phyloP scores from a whole-genome alignment of 2,888 invertebrate species.

The Conus canariensis region DNA sequence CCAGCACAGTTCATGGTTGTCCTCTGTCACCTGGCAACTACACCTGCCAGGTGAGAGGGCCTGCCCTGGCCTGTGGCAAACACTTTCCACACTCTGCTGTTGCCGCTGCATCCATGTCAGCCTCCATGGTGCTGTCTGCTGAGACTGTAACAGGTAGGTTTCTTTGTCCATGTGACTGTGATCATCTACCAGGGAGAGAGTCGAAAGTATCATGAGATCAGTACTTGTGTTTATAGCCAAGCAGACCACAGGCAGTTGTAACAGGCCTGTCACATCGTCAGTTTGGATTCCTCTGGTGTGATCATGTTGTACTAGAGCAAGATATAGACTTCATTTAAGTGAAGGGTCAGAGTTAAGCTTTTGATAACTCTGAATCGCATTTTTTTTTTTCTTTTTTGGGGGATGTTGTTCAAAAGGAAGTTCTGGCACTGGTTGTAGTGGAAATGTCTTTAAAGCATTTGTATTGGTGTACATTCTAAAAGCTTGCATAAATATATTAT shows the following conservation, averaged over 20 bases:
- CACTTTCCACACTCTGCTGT: neutral
- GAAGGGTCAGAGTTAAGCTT: no score
- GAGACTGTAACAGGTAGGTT: neutral
- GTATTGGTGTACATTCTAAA: no score
- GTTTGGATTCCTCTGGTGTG: neutral
- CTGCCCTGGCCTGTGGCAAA: neutral
- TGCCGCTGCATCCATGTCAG: neutral
- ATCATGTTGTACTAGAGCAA: no score
- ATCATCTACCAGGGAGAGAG: neutral
- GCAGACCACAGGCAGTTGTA: no score
- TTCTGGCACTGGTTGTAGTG: no score
- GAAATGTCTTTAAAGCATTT: no score
- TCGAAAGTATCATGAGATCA: no score
- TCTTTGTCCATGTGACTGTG: neutral
- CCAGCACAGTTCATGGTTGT: conserved; percentile 20
- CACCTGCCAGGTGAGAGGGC: neutral
- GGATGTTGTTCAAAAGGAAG: no score
- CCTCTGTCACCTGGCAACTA: conserved; percentile 12
- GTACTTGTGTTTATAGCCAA: neutral
- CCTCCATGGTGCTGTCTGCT: neutral
- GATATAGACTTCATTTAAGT: no score
- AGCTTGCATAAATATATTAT: no score
- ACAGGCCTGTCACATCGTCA: neutral
- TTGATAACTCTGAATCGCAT: no score
- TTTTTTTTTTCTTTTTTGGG: no score